Percentiles rank a stretch among this genome's conserved stretches.
These are phyloP conservation scores for Zaprionus taronus DNA, from an alignment of 1,140 invertebrate genomes.

Conservation along the genomic window DNA sequence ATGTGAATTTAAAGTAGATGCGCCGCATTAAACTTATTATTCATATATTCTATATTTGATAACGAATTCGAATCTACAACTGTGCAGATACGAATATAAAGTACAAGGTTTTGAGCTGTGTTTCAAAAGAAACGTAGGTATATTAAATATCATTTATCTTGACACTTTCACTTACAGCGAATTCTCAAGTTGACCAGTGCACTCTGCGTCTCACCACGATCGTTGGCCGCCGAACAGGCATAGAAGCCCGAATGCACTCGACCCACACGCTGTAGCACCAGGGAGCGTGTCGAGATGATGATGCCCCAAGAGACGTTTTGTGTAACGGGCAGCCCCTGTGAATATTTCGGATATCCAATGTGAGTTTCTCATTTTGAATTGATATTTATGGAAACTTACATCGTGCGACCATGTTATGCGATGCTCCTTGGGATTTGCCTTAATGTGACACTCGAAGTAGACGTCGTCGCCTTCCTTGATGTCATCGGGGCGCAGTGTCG, in stretches of 20 bases:
- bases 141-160: background rate
- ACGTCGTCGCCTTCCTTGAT: conserved; percentile 96
- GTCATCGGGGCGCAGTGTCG: conserved; percentile 92
- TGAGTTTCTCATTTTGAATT: background rate
- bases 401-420: conserved; percentile 94
- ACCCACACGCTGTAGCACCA: conserved; percentile 93
- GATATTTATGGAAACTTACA: conserved; percentile 87
- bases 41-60: too few relatives aligned
- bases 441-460: conserved; percentile 96
- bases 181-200: conserved; percentile 91
- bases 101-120: too few relatives aligned
- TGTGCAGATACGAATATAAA: too few relatives aligned
- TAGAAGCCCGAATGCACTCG: conserved; percentile 92
- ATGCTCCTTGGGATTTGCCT: conserved; percentile 92
- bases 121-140: too few relatives aligned
- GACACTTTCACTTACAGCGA: conserved; percentile 89
- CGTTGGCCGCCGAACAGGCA: conserved; percentile 92
- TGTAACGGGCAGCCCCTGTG: conserved; percentile 90
- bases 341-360: conserved; percentile 9
- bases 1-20: background rate
- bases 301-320: conserved; percentile 94
- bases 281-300: conserved; percentile 93
- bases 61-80: too few relatives aligned
- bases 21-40: too few relatives aligned
- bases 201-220: conserved; percentile 92